These are phyloP conservation scores for Danio jaintianensis DNA, from an alignment of 2,797 vertebrate genomes.

Conservation along the genomic window DNA sequence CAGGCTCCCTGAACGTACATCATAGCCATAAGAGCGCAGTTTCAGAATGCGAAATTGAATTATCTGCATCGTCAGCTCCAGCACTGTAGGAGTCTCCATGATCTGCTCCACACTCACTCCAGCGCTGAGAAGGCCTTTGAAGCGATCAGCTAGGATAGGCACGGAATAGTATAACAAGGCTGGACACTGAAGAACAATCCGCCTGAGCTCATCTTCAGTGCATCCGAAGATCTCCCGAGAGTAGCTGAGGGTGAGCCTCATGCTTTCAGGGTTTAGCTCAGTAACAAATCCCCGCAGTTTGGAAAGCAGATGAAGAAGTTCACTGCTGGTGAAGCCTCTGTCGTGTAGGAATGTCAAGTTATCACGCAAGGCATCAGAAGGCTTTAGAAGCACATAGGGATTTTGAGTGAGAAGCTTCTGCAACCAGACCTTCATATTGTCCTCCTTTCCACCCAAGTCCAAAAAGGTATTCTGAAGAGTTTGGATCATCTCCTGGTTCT, in stretches of 20 bases:
- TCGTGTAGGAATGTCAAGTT: conserved; percentile 86
- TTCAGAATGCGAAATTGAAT: conserved; percentile 86
- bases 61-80: conserved; percentile 91
- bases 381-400: conserved; percentile 88
- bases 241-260: conserved; percentile 82
- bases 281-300: conserved; percentile 91
- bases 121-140: conserved; percentile 78
- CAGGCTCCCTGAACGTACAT: conserved; percentile 81
- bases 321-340: conserved; percentile 79
- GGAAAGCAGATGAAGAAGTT: conserved; percentile 88
- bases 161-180: conserved; percentile 88
- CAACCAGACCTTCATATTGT: conserved; percentile 90
- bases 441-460: conserved; percentile 84
- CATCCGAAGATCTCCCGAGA: conserved; percentile 83
- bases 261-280: conserved; percentile 81
- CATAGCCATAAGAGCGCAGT: conserved; percentile 80
- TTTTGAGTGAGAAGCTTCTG: conserved; percentile 94
- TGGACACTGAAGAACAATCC: conserved; percentile 85
- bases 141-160: conserved; percentile 82
- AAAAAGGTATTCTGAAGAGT: conserved; percentile 84
- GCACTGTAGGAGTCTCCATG: conserved; percentile 81
- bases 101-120: conserved; percentile 87
- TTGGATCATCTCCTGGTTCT: conserved; percentile 81
- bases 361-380: conserved; percentile 74
- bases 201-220: conserved; percentile 79